Evolutionary conservation across 2,113 vertebrate genomes (phyloP).

Genomic region (Nycticorax nycticorax): DNA sequence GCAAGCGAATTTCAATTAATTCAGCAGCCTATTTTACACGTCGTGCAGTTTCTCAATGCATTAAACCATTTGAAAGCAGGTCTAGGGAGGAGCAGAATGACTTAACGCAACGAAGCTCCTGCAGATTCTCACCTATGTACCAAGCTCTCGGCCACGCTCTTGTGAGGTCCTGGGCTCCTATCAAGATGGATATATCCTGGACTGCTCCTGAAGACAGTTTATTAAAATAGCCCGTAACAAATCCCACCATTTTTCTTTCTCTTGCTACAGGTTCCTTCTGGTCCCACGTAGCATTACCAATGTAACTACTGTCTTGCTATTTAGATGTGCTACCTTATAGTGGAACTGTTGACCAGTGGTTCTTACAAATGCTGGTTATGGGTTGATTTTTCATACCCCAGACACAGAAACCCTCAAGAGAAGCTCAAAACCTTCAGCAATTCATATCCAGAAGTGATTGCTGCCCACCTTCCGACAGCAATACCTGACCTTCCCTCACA

Average conservation of each 20-base stretch:
- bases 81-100: not conserved
- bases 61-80: not conserved
- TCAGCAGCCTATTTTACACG: not conserved
- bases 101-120: not conserved
- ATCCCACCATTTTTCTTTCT: not conserved
- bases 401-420: not conserved
- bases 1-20: not conserved
- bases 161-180: not conserved
- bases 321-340: fast-evolving
- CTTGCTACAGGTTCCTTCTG: not conserved
- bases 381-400: not conserved
- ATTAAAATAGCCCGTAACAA: not conserved
- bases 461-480: not conserved
- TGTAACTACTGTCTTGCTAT: fast-evolving
- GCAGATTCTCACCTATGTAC: not conserved
- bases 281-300: too few species aligned
- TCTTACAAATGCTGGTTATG: not conserved
- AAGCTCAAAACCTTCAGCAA: not conserved
- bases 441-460: not conserved
- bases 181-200: not conserved
- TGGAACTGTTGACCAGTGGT: not conserved
- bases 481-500: too few species aligned
- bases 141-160: not conserved
- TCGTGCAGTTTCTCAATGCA: not conserved
- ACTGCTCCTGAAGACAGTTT: not conserved